These are phyloP conservation scores for Ophthalmolycus amberensis DNA, from an alignment of 2,113 vertebrate genomes.

Conservation along the genomic window DNA sequence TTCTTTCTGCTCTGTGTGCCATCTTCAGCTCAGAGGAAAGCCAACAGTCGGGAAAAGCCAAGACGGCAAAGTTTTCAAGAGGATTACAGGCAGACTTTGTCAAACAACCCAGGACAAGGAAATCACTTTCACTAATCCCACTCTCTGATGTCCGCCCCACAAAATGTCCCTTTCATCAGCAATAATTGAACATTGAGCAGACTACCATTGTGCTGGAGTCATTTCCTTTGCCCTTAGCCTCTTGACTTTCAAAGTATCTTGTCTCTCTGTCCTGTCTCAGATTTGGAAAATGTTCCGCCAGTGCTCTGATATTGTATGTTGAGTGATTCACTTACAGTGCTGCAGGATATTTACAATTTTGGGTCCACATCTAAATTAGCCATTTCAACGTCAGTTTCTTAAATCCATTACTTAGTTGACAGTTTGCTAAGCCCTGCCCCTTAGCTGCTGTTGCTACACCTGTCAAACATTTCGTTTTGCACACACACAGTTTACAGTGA, in stretches of 20 bases:
- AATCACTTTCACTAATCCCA: slow-evolving; percentile 80
- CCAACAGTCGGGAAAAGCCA: slow-evolving; percentile 54
- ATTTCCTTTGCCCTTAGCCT: slow-evolving; percentile 59
- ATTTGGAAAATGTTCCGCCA: slow-evolving; percentile 47
- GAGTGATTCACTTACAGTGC: slow-evolving; percentile 4
- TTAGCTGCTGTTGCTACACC: background rate
- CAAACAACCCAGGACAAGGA: slow-evolving; percentile 75
- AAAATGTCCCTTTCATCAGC: slow-evolving; percentile 83
- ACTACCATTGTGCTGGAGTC: slow-evolving; percentile 63
- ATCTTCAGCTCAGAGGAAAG: slow-evolving; percentile 43
- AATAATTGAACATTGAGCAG: slow-evolving; percentile 80
- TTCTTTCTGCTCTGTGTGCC: slow-evolving; percentile 24
- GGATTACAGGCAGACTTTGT: slow-evolving; percentile 79
- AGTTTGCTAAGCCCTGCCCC: background rate
- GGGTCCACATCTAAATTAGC: background rate
- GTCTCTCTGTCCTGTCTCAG: slow-evolving; percentile 44
- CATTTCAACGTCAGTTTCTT: background rate
- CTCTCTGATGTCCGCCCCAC: slow-evolving; percentile 79
- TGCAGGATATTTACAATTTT: background rate
- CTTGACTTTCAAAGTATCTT: slow-evolving; percentile 73
- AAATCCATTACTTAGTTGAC: background rate
- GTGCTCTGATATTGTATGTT: slow-evolving; percentile 17
- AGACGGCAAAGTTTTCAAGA: slow-evolving; percentile 72
- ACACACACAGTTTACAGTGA: background rate
- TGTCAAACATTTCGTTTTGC: background rate